These are phyloP conservation scores for Arctocebus calabarensis DNA, from an alignment of 2,797 vertebrate species.

Conservation along the genomic window DNA sequence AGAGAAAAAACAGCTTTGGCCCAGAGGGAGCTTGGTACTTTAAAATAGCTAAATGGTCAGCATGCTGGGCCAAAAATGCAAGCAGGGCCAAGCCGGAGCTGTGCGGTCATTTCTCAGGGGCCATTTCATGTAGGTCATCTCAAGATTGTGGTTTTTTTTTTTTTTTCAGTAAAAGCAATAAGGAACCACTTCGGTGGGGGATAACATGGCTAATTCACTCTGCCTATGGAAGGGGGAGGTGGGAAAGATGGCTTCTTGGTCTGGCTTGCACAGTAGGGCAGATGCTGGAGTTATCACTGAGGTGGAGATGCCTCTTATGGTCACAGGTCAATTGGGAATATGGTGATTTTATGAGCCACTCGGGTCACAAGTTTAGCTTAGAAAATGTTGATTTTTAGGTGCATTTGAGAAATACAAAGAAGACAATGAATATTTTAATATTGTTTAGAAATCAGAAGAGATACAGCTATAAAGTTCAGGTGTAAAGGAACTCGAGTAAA, in stretches of 20 bases:
- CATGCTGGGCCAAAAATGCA: not conserved
- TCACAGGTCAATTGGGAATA: not conserved
- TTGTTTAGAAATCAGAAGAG: not conserved
- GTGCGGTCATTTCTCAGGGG: not conserved
- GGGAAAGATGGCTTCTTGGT: not conserved
- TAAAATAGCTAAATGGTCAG: not conserved
- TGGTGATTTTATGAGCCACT: constrained; percentile 1
- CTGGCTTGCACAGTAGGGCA: not conserved
- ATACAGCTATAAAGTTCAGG: not conserved
- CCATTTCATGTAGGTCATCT: not conserved
- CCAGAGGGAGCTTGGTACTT: not conserved
- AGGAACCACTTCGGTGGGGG: not conserved
- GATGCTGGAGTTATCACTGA: not conserved
- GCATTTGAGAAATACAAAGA: not conserved
- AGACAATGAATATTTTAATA: not conserved
- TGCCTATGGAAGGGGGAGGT: not conserved
- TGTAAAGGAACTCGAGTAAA: not conserved
- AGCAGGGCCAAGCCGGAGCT: not conserved
- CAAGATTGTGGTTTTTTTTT: not conserved
- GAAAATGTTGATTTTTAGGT: not conserved
- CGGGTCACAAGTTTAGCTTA: not conserved
- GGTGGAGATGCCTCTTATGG: not conserved
- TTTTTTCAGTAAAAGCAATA: not conserved
- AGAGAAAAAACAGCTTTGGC: not conserved
- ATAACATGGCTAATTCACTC: not conserved